These are phyloP conservation scores for Tychaedon coryphoeus DNA, from an alignment of 2,113 vertebrate genomes.

Conservation along the genomic window DNA sequence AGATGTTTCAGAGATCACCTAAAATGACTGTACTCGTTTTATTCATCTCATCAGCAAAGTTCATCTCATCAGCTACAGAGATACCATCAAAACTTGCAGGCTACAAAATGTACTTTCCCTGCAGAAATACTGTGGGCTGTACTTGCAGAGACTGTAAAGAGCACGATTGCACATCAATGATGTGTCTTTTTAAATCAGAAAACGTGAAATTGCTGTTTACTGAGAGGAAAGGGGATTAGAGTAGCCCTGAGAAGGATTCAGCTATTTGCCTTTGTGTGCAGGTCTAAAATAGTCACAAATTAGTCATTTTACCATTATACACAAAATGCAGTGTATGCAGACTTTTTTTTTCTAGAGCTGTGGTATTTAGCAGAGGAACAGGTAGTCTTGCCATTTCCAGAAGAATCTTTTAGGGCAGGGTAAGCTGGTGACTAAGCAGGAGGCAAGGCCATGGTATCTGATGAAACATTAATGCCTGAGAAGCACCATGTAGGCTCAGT, in stretches of 20 bases:
- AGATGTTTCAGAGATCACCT: neutral
- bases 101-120: conserved; percentile 17
- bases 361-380: neutral
- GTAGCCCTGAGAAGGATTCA: conserved; percentile 6
- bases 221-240: neutral
- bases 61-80: conserved; percentile 16
- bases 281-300: neutral
- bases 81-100: conserved; percentile 31
- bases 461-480: neutral
- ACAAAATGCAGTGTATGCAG: neutral
- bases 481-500: neutral
- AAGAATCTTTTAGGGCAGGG: neutral
- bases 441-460: neutral
- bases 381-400: neutral
- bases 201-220: conserved; percentile 37
- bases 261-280: neutral
- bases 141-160: neutral
- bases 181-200: conserved; percentile 8
- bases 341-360: neutral
- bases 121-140: neutral
- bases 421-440: neutral
- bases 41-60: conserved; percentile 52
- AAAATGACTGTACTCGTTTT: conserved; percentile 3
- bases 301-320: neutral
- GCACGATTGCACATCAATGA: neutral